Evolutionary conservation across 2,113 vertebrate genomes (phyloP).

Genomic region (Scomber scombrus): DNA sequence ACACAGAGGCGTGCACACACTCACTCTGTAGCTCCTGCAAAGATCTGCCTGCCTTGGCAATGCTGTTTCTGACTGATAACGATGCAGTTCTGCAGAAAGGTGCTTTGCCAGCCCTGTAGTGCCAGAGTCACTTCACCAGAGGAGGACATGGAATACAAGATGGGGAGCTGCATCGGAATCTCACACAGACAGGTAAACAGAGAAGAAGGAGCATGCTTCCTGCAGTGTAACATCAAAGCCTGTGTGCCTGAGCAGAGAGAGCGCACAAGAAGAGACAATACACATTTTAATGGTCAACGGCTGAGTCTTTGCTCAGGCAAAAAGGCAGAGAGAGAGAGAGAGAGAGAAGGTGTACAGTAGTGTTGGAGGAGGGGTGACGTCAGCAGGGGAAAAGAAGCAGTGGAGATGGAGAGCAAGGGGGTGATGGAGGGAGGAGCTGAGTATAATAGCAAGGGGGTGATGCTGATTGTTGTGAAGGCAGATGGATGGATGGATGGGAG

Average conservation of each 20-base stretch:
- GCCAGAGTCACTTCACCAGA: conserved; percentile 84
- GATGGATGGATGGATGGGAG: conserved; percentile 12
- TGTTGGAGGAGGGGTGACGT: conserved; percentile 64
- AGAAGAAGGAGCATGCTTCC: conserved; percentile 10
- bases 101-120: conserved; percentile 86
- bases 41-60: conserved; percentile 59
- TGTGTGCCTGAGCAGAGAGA: conserved; percentile 5
- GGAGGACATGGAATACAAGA: conserved; percentile 88
- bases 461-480: conserved; percentile 29
- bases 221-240: conserved; percentile 22
- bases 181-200: conserved; percentile 82
- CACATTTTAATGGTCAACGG: conserved; percentile 10
- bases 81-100: conserved; percentile 87
- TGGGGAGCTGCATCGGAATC: conserved; percentile 87
- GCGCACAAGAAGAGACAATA: neutral
- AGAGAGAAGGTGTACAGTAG: conserved; percentile 35
- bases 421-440: conserved; percentile 42
- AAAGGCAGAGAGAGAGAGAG: conserved; percentile 26
- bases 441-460: conserved; percentile 37
- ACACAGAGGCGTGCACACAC: conserved; percentile 50
- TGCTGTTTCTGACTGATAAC: conserved; percentile 71
- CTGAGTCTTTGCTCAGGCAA: conserved; percentile 27
- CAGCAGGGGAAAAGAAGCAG: conserved; percentile 49
- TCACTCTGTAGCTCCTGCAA: conserved; percentile 52
- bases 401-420: conserved; percentile 28